Evolutionary conservation across 2,888 invertebrate species (phyloP), one percentile per base, ranked within the genome.

Genomic region (Pristionchus entomophagus): DNA sequence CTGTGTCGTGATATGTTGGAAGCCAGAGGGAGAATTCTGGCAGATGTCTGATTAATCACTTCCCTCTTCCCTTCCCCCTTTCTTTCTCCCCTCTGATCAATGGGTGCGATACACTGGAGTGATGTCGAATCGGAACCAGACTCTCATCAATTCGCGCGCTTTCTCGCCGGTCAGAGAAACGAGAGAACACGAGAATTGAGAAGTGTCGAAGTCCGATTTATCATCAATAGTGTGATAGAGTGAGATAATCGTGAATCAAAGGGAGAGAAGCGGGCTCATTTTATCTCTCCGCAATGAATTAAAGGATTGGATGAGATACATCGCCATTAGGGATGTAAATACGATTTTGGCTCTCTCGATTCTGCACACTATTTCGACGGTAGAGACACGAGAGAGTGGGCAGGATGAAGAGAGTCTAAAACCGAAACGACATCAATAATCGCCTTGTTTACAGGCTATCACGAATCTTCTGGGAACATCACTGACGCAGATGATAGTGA

Each of bases 371-470:
- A n/a, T n/a, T n/a, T n/a, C n/a, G n/a, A n/a, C n/a, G n/a, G n/a
- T n/a, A n/a, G n/a, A n/a, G n/a, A n/a, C n/a, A n/a, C n/a, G n/a
- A n/a, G n/a, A n/a, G n/a, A n/a, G n/a, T n/a, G n/a, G n/a, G n/a
- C n/a, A n/a, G n/a, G n/a, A n/a, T n/a, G n/a, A n/a, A n/a, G n/a
- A n/a, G n/a, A n/a, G n/a, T n/a, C n/a, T n/a, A n/a, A n/a, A n/a
- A n/a, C n/a, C n/a, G n/a, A n/a, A n/a, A n/a, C n/a, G n/a, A n/a
- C n/a, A n/a, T n/a, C n/a, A n/a, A n/a, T n/a, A n/a, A n/a, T n/a
- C n/a, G n/a, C n/a, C n/a, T n/a, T n/a, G n/a, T n/a, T 73, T 73
- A 41, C 73, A 73, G 73, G 41, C 73, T 10, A 73, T 73, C n/a
- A 4, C n/a, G 73, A 3, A n/a, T 10, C 41, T 41, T 12, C n/a